phyloP scores from a whole-genome alignment of 2,113 vertebrate genomes.

The Eulemur macaco region DNA sequence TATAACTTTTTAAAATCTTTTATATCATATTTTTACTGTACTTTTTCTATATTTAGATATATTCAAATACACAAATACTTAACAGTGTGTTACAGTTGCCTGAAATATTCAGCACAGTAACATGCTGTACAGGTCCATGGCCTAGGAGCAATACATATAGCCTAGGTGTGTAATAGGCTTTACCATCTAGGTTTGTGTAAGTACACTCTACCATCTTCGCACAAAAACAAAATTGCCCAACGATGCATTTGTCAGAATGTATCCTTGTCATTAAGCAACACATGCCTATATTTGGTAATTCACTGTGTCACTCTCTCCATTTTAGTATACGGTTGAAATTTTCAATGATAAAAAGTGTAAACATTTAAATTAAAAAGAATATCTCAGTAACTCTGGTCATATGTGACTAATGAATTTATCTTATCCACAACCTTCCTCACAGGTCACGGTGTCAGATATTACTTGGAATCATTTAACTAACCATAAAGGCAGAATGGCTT shows the following conservation, averaged over 20 bases:
- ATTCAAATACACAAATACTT: not conserved
- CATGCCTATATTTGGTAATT: not conserved
- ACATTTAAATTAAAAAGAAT: not conserved
- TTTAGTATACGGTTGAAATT: not conserved
- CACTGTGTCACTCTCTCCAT: not conserved
- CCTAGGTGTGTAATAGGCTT: not conserved
- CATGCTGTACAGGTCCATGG: not conserved
- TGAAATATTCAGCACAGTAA: not conserved
- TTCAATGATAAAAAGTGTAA: not conserved
- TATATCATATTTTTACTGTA: not conserved
- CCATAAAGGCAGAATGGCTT: not conserved
- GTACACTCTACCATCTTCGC: not conserved
- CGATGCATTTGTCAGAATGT: not conserved
- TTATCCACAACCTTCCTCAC: not conserved
- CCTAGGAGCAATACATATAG: not conserved
- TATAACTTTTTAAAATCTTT: too few relatives aligned
- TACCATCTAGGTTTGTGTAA: not conserved
- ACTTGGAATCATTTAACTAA: constrained; percentile 32
- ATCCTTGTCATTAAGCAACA: not conserved
- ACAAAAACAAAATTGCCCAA: not conserved
- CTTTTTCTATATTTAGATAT: not conserved
- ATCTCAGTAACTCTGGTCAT: not conserved
- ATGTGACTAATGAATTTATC: not conserved
- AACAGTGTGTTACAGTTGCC: not conserved
- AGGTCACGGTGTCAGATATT: not conserved